These are phyloP conservation scores for Hippopotamyrus pictus DNA, from an alignment of 2,797 vertebrate genomes.

Conservation along the genomic window DNA sequence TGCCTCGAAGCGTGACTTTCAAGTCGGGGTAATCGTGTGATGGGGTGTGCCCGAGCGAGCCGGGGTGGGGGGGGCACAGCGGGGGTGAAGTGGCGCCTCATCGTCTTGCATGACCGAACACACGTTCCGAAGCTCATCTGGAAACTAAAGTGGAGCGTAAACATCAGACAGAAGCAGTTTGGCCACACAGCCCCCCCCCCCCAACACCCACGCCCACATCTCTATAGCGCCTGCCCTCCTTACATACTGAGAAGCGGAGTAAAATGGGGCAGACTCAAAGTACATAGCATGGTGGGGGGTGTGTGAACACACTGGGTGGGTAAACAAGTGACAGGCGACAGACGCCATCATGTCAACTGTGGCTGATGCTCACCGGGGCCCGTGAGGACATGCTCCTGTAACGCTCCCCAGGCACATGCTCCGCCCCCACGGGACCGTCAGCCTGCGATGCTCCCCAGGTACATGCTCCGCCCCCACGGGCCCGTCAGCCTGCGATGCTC, in stretches of 20 bases:
- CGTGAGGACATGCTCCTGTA: background rate
- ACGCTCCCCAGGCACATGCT: background rate
- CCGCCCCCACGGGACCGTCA: background rate
- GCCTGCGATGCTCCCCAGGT: background rate
- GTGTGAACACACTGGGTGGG: background rate
- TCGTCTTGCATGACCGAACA: constrained; percentile 18
- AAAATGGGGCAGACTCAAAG: background rate
- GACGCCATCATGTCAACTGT: background rate
- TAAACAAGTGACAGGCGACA: background rate
- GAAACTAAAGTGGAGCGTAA: constrained; percentile 22
- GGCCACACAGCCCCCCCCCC: background rate
- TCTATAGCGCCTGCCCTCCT: background rate
- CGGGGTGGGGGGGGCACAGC: constrained; percentile 21
- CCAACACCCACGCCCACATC: background rate
- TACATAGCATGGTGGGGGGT: background rate
- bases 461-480: background rate
- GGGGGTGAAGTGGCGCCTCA: constrained; percentile 21
- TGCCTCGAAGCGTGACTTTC: constrained; percentile 21
- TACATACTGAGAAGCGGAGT: background rate
- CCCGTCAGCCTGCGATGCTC: background rate
- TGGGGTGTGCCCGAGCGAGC: constrained; percentile 16
- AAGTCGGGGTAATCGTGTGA: constrained; percentile 32
- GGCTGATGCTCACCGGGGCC: background rate
- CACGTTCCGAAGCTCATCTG: constrained; percentile 13
- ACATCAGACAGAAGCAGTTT: background rate